These are phyloP conservation scores for Cranoglanis bouderius DNA, from an alignment of 2,113 vertebrate genomes.

Conservation along the genomic window DNA sequence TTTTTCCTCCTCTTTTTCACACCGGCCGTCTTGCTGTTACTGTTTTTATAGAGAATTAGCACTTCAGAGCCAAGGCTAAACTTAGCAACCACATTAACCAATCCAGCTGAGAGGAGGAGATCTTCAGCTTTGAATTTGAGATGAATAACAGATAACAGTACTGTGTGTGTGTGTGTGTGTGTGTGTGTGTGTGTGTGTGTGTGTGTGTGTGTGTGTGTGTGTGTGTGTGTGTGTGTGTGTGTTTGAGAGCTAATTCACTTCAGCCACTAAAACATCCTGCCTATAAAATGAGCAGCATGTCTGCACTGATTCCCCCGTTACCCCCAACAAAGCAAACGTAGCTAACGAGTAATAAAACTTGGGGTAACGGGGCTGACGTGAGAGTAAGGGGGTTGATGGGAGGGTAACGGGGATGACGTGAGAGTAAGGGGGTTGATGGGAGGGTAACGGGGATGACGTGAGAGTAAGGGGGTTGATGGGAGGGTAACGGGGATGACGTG, in stretches of 20 bases:
- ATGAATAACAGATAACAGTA: not conserved
- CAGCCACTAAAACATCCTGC: not conserved
- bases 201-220: not conserved
- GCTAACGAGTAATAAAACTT: not conserved
- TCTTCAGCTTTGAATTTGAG: not conserved
- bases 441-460: not conserved
- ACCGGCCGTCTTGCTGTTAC: conserved; percentile 64
- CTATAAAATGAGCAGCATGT: not conserved
- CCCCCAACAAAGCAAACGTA: not conserved
- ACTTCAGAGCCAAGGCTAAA: conserved; percentile 63
- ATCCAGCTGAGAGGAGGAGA: not conserved
- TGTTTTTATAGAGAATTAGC: conserved; percentile 78
- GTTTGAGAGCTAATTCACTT: not conserved
- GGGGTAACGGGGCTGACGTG: not conserved
- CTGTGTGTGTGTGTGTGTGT: not conserved
- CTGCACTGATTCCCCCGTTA: not conserved
- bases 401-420: not conserved
- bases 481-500: not conserved
- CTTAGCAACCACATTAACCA: conserved; percentile 32
- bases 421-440: not conserved
- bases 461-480: not conserved
- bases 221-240: not conserved
- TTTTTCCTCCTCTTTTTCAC: conserved; percentile 47
- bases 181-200: not conserved
- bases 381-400: not conserved